phyloP scores from a whole-genome alignment of 2,113 vertebrate genomes.

The Dasyprocta punctata region DNA sequence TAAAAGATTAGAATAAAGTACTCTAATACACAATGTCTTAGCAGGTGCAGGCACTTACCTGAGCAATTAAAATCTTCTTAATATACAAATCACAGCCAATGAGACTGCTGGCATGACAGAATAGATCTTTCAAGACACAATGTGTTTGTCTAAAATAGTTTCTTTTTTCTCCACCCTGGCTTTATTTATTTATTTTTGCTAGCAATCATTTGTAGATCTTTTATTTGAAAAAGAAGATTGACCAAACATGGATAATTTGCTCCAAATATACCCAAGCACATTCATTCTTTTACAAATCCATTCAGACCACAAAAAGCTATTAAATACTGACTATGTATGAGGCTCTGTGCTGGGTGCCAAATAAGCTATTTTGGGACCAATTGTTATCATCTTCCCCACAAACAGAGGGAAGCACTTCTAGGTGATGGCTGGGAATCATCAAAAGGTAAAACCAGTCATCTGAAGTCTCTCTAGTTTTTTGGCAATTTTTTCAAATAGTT shows the following conservation, averaged over 20 bases:
- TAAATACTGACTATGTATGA: constrained; percentile 75
- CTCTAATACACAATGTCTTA: constrained; percentile 89
- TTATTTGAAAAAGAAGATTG: constrained; percentile 84
- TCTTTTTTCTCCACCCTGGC: constrained; percentile 45
- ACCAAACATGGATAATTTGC: constrained; percentile 77
- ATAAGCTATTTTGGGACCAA: constrained; percentile 62
- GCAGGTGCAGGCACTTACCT: constrained; percentile 92
- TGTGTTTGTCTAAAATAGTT: constrained; percentile 84
- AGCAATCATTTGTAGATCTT: constrained; percentile 83
- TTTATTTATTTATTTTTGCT: constrained; percentile 84
- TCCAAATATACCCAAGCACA: constrained; percentile 80
- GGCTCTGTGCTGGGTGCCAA: constrained; percentile 46
- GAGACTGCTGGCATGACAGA: constrained; percentile 85
- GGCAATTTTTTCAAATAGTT: neutral
- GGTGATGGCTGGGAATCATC: constrained; percentile 7
- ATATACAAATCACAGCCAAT: constrained; percentile 89
- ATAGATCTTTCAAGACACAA: constrained; percentile 86
- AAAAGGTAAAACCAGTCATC: neutral
- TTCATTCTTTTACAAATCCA: constrained; percentile 77
- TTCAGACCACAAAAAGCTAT: constrained; percentile 75
- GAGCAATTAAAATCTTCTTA: constrained; percentile 91
- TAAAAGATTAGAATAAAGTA: constrained; percentile 89
- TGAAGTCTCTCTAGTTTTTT: neutral
- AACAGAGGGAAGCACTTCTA: constrained; percentile 58
- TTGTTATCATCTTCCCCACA: constrained; percentile 64